Conservation (phyloP, 2,888 invertebrate genomes). For the Netelia melanura region DNA sequence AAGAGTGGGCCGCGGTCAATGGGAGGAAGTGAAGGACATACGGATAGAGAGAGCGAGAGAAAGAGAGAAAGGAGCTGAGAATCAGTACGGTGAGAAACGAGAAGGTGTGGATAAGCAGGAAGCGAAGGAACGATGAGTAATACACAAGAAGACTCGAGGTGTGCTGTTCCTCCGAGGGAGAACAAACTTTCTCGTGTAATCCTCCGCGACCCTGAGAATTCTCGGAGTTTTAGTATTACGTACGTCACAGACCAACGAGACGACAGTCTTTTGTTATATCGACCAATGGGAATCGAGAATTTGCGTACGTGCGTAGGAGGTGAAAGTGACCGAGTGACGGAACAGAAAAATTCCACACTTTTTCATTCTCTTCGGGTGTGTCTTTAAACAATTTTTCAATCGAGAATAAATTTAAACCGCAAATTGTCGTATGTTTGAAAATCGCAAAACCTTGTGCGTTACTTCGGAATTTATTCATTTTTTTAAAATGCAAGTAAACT, state of each 20-base stretch:
- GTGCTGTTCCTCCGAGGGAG: background rate
- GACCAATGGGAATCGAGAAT: slow-evolving; percentile 72
- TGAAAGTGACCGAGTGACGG: slow-evolving; percentile 79
- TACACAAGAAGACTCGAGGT: slow-evolving; percentile 41
- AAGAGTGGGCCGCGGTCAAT: slow-evolving; percentile 53
- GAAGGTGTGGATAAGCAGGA: slow-evolving; percentile 46
- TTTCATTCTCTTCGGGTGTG: no score
- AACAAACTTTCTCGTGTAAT: slow-evolving; percentile 53
- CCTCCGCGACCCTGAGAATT: slow-evolving; percentile 53
- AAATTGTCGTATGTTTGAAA: no score
- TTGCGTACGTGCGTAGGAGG: slow-evolving; percentile 76
- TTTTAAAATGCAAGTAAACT: no score
- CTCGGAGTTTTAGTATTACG: slow-evolving; percentile 48
- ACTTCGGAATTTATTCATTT: no score
- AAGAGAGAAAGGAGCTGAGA: slow-evolving; percentile 28
- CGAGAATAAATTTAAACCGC: no score
- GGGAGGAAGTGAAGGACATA: slow-evolving; percentile 46
- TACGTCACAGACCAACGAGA: slow-evolving; percentile 48
- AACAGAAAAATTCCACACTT: slow-evolving; percentile 7
- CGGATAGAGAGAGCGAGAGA: background rate
- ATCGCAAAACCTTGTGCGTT: no score
- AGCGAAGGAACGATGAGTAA: slow-evolving; percentile 52
- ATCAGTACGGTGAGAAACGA: background rate
- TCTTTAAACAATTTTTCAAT: no score
- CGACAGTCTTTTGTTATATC: slow-evolving; percentile 28